phyloP scores from a whole-genome alignment of 2,888 invertebrate species.

The Cataglyphis livida region DNA sequence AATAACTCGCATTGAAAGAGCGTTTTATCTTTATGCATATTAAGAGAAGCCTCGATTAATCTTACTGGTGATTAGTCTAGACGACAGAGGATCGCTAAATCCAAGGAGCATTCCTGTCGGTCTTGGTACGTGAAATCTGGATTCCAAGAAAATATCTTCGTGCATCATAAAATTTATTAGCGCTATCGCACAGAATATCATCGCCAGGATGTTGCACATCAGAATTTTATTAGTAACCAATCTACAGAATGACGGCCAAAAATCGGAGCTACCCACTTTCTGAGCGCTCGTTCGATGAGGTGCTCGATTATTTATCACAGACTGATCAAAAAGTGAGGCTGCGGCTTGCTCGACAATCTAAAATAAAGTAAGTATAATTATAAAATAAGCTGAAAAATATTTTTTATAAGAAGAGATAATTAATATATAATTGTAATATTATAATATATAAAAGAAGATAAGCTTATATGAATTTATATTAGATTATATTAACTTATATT shows the following conservation, averaged over 20 bases:
- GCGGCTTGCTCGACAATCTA: slow-evolving; percentile 87
- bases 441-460: background rate
- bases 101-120: slow-evolving; percentile 84
- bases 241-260: slow-evolving; percentile 86
- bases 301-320: slow-evolving; percentile 59
- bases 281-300: slow-evolving; percentile 53
- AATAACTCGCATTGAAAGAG: background rate
- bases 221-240: slow-evolving; percentile 87
- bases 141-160: slow-evolving; percentile 88
- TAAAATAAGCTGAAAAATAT: background rate
- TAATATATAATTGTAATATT: background rate
- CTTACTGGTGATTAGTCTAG: slow-evolving; percentile 86
- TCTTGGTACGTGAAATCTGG: slow-evolving; percentile 87
- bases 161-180: slow-evolving; percentile 87
- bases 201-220: slow-evolving; percentile 86
- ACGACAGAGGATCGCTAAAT: slow-evolving; percentile 87
- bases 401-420: background rate
- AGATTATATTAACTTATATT: no score
- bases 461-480: no score
- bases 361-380: slow-evolving; percentile 64
- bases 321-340: slow-evolving; percentile 86
- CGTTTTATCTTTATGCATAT: background rate
- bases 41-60: background rate
- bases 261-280: slow-evolving; percentile 80
- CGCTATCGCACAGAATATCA: slow-evolving; percentile 87